Evolutionary conservation across 2,797 vertebrate species (phyloP), one percentile per base, ranked within the genome.

Genomic region (Sebastolobus altivelis): DNA sequence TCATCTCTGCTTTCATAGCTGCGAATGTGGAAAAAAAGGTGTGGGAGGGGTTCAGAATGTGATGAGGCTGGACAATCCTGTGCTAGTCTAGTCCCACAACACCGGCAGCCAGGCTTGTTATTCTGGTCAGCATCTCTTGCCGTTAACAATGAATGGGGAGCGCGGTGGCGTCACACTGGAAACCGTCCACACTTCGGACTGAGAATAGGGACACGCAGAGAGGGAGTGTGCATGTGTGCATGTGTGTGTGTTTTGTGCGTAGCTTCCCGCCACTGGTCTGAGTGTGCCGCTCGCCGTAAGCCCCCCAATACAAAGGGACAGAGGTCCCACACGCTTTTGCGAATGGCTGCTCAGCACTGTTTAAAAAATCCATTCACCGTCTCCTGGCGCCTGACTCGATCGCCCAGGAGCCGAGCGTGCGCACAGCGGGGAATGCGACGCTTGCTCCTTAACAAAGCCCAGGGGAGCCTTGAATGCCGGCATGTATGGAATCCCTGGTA

Each of bases 31-130:
- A 75, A 37, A 83, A 75, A 38, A 83, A 72, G 22, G 74, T 77
- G 75, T 82, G 83, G 84, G 88, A 65, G 87, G 81, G 84, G 77
- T 83, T 81, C 46, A 93, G 91, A 92, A 97, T 96, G 73, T 96
- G 97, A 97, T 97, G 97, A 97, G 95, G 88, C 91, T 87, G 92
- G 89, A 96, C 93, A 94, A 94, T 93, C 82, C 93, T 88, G 60
- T 82, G 83, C 84, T 93, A 86, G 91, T 94, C 91, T 93, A 86
- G 91, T 94, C 91, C 92, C 88, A 92, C 89, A 92, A 89, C 89
- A 84, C 60, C 25, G 75, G 81, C 79, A 72, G 81, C 87, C 78
- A 5, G 62, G 79, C 87, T 89, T 89, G 89, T 93, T 93, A 90
- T 93, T 89, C 94, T 95, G 92, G 94, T 95, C 95, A 93, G 93